These are phyloP conservation scores for Cryptoprocta ferox DNA, from an alignment of 2,797 vertebrate genomes.

Conservation along the genomic window DNA sequence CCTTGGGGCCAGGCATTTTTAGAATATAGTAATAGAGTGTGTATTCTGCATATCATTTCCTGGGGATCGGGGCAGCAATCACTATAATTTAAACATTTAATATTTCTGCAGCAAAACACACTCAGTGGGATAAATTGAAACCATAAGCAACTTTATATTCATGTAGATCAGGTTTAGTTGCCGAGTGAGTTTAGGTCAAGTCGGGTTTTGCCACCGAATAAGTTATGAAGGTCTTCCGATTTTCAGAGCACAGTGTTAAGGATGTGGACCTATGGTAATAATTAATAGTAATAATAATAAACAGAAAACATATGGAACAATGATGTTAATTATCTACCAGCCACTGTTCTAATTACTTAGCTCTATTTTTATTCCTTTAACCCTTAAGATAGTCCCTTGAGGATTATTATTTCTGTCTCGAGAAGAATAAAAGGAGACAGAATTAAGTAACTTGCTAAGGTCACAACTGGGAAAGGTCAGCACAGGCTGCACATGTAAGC, in stretches of 20 bases:
- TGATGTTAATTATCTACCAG: background rate
- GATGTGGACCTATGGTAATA: background rate
- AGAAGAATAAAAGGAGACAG: background rate
- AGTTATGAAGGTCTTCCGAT: background rate
- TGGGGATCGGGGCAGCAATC: background rate
- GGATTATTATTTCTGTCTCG: background rate
- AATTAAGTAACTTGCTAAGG: background rate
- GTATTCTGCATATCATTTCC: background rate
- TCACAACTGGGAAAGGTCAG: background rate
- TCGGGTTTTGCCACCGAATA: background rate
- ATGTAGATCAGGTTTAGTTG: background rate
- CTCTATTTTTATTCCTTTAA: background rate
- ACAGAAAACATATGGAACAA: background rate
- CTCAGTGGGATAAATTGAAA: background rate
- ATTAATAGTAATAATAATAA: background rate
- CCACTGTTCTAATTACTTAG: background rate
- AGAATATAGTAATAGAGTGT: background rate
- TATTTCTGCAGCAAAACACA: background rate
- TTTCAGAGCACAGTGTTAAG: background rate
- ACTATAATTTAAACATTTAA: background rate
- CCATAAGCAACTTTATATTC: background rate
- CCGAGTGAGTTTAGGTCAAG: background rate
- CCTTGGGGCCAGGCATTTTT: background rate
- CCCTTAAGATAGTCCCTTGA: background rate
- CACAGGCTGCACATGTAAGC: background rate